A percentile compares a stretch with the other conserved stretches of the same genome.
Conservation (phyloP, 2,888 invertebrate species). For the Amaurobius ferox region DNA sequence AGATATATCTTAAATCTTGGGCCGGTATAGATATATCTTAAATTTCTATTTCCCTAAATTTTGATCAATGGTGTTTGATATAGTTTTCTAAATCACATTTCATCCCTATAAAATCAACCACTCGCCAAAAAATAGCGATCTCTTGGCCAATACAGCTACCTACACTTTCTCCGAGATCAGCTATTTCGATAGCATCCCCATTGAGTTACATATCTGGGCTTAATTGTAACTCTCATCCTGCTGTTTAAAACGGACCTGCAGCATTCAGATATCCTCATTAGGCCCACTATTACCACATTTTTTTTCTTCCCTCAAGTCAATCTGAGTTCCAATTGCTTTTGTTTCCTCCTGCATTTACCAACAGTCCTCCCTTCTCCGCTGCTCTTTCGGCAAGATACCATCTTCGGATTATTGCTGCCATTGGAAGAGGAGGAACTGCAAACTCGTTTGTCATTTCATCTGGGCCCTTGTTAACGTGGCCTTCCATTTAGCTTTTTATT, state of each 20-base stretch:
- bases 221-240: constrained; percentile 45
- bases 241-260: constrained; percentile 1
- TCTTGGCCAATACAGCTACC: neutral
- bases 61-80: too few species aligned
- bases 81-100: too few species aligned
- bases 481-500: constrained; percentile 46
- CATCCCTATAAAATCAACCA: too few species aligned
- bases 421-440: neutral
- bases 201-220: constrained; percentile 41
- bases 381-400: constrained; percentile 32
- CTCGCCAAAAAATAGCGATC: neutral
- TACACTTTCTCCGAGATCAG: neutral
- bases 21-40: too few species aligned
- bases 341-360: constrained; percentile 25
- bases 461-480: constrained; percentile 52
- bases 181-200: constrained; percentile 8
- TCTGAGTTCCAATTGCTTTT: constrained; percentile 6
- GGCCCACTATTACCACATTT: constrained; percentile 27
- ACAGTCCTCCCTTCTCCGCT: neutral
- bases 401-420: constrained; percentile 52
- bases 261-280: constrained; percentile 64
- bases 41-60: too few species aligned
- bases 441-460: constrained; percentile 65
- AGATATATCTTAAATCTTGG: too few species aligned
- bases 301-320: constrained; percentile 14